Conservation (phyloP, 1,140 invertebrate species). For the Halyomorpha halys region DNA sequence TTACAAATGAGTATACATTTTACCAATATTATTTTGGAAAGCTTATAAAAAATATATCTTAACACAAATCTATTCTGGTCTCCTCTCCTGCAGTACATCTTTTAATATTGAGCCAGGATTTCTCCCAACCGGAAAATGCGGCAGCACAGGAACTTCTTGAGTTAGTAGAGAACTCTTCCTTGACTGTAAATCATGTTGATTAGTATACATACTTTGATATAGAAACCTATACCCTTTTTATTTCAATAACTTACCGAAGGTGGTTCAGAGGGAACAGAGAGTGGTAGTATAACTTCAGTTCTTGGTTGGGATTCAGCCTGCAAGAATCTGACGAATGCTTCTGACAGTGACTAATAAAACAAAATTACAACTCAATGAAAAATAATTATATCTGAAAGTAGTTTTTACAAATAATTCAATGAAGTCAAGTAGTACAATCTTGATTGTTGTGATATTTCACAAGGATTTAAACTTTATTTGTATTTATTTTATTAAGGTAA, state of each 20-base stretch:
- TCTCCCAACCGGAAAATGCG: constrained; percentile 9
- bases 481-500: too few relatives aligned
- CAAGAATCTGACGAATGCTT: constrained; percentile 82
- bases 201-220: not conserved
- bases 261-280: constrained; percentile 4
- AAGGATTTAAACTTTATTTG: too few relatives aligned
- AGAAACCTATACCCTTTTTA: not conserved
- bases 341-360: constrained; percentile 51
- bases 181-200: not conserved
- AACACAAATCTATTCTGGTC: constrained; percentile 9
- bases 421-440: too few relatives aligned
- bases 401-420: too few relatives aligned
- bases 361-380: too few relatives aligned
- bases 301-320: constrained; percentile 72
- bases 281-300: constrained; percentile 47
- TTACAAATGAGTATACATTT: not conserved
- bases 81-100: constrained; percentile 23
- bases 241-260: constrained; percentile 7
- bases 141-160: constrained; percentile 7
- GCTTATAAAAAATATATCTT: not conserved
- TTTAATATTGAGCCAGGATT: constrained; percentile 25
- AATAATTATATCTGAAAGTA: too few relatives aligned
- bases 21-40: not conserved
- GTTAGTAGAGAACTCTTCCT: not conserved
- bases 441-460: too few relatives aligned